These are phyloP conservation scores for Temnothorax nylanderi DNA, from an alignment of 1,140 invertebrate species.

Conservation along the genomic window DNA sequence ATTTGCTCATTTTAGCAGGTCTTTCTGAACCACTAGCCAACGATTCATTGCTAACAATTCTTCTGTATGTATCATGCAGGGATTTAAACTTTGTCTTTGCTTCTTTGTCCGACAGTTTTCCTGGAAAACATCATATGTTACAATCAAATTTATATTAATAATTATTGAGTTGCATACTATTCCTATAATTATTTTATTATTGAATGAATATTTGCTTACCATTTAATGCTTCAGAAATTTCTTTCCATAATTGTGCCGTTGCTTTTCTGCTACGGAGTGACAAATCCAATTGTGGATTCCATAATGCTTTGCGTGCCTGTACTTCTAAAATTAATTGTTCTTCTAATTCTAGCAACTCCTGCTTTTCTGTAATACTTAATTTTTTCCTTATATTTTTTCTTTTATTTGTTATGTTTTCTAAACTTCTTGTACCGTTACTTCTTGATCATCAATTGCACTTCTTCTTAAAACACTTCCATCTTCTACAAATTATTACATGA, in stretches of 20 bases:
- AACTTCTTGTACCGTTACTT: neutral
- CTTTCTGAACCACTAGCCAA: neutral
- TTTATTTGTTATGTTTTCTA: neutral
- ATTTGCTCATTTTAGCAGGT: neutral
- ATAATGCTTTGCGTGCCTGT: neutral
- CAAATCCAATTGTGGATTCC: neutral
- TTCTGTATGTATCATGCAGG: neutral
- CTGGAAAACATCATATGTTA: too few relatives aligned
- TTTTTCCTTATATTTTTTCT: constrained; percentile 11
- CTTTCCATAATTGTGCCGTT: neutral
- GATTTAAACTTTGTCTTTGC: neutral
- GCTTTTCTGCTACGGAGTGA: neutral
- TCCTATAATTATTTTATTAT: neutral
- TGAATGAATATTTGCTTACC: neutral
- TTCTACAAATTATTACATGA: too few relatives aligned
- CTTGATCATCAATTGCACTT: neutral
- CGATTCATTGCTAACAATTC: neutral
- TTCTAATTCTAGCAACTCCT: neutral
- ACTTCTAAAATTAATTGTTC: constrained; percentile 10
- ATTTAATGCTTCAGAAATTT: constrained; percentile 7
- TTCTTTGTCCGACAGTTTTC: neutral
- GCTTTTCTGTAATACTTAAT: neutral
- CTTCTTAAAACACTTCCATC: too few relatives aligned
- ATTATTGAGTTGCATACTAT: neutral
- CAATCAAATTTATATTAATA: too few relatives aligned